Evolutionary conservation across 2,888 invertebrate genomes (phyloP).

Genomic region (Erebia ligea): DNA sequence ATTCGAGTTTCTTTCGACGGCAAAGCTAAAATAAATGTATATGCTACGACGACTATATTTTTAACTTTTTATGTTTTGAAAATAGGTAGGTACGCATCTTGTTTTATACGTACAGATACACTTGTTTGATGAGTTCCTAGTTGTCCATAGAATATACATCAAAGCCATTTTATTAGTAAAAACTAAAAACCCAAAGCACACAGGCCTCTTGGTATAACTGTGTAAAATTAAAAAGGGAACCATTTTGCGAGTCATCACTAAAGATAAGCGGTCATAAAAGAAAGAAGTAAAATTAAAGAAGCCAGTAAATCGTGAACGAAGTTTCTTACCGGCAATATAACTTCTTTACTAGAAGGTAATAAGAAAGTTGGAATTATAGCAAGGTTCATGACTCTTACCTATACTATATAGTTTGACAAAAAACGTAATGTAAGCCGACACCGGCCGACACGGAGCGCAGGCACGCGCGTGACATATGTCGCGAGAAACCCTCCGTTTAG

Average conservation of each 20-base stretch:
- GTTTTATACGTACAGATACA: too few relatives aligned
- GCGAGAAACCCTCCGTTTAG: conserved; percentile 46
- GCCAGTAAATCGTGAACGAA: background rate
- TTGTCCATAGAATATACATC: too few relatives aligned
- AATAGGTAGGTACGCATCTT: too few relatives aligned
- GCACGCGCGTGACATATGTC: conserved; percentile 62
- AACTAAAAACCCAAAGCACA: too few relatives aligned
- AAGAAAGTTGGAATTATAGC: background rate
- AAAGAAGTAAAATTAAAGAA: background rate
- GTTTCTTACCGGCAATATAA: background rate
- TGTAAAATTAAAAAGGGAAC: background rate
- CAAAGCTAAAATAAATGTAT: too few relatives aligned
- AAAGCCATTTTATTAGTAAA: too few relatives aligned
- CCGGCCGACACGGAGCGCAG: conserved; percentile 49
- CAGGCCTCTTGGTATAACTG: too few relatives aligned
- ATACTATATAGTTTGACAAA: conserved; percentile 38
- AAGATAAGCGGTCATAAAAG: background rate
- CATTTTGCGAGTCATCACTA: background rate
- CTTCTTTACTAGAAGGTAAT: background rate
- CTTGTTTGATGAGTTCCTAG: too few relatives aligned
- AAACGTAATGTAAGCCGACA: conserved; percentile 50
- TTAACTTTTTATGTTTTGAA: too few relatives aligned
- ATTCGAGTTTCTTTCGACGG: too few relatives aligned
- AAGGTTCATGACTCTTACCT: conserved; percentile 3
- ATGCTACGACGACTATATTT: too few relatives aligned